Evolutionary conservation across 1,140 invertebrate genomes (phyloP).

Genomic region (Platorchestia sp.): DNA sequence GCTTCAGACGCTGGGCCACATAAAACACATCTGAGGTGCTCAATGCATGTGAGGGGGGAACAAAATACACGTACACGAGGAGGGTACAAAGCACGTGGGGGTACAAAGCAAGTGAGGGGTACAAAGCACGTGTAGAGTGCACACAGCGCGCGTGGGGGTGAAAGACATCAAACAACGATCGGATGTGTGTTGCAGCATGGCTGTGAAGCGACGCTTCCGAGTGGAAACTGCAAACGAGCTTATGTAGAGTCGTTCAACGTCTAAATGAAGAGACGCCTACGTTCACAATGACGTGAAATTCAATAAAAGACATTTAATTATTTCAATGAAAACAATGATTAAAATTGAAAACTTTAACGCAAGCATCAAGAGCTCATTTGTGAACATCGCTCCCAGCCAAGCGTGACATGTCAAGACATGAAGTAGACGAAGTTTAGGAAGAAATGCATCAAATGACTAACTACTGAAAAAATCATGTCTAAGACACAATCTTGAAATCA

Average conservation of each 20-base stretch:
- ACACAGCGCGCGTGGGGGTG: too few relatives aligned
- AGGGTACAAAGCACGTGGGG: slow-evolving; percentile 41
- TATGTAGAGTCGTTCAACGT: background rate
- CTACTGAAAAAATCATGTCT: background rate
- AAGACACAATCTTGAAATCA: background rate
- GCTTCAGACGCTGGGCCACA: background rate
- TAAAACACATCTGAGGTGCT: background rate
- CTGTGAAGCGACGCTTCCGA: background rate
- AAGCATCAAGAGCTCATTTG: background rate
- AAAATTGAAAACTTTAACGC: background rate
- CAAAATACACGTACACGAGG: slow-evolving; percentile 58
- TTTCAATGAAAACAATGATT: background rate
- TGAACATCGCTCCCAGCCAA: background rate
- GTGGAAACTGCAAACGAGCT: background rate
- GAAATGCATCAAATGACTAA: background rate
- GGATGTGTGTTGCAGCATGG: too few relatives aligned
- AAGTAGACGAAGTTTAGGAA: background rate
- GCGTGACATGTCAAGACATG: background rate
- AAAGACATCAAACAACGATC: too few relatives aligned
- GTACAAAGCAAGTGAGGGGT: too few relatives aligned
- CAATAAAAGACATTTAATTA: background rate
- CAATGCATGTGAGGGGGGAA: background rate
- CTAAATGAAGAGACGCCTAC: background rate
- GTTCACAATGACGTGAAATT: background rate
- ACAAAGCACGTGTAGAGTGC: background rate